Conservation (phyloP, 2,888 invertebrate genomes). For the Macrosiphum euphorbiae region DNA sequence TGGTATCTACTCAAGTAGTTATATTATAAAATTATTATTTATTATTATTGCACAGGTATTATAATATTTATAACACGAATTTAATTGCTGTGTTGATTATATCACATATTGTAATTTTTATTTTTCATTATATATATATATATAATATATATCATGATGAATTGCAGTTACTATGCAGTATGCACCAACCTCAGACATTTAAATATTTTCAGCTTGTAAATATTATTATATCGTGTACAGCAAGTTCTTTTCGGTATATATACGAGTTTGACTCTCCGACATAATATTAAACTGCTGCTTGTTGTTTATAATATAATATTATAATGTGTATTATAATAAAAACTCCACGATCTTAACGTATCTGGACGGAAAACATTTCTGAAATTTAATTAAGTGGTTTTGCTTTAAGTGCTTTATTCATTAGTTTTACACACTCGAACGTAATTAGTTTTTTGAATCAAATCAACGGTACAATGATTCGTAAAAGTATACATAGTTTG, state of each 20-base stretch:
- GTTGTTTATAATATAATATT: neutral
- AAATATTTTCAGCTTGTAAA: neutral
- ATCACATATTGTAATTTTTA: neutral
- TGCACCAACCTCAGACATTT: neutral
- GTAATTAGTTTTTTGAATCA: constrained; percentile 9
- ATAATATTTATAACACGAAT: neutral
- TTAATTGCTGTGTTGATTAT: neutral
- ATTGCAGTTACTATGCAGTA: neutral
- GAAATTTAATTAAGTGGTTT: constrained; percentile 37
- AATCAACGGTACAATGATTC: constrained; percentile 8
- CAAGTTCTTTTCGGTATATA: neutral
- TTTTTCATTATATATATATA: neutral
- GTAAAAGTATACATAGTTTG: neutral
- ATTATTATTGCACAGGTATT: neutral
- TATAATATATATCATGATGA: neutral
- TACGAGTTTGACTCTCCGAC: neutral
- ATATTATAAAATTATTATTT: neutral
- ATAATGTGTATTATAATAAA: neutral
- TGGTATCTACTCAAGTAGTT: neutral
- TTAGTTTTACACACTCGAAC: neutral
- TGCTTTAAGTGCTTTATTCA: constrained; percentile 16
- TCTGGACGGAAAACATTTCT: neutral
- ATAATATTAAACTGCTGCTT: neutral
- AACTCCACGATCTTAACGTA: neutral
- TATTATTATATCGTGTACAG: neutral